phyloP scores from a whole-genome alignment of 2,113 vertebrate genomes.

The Glaucidium brasilianum region DNA sequence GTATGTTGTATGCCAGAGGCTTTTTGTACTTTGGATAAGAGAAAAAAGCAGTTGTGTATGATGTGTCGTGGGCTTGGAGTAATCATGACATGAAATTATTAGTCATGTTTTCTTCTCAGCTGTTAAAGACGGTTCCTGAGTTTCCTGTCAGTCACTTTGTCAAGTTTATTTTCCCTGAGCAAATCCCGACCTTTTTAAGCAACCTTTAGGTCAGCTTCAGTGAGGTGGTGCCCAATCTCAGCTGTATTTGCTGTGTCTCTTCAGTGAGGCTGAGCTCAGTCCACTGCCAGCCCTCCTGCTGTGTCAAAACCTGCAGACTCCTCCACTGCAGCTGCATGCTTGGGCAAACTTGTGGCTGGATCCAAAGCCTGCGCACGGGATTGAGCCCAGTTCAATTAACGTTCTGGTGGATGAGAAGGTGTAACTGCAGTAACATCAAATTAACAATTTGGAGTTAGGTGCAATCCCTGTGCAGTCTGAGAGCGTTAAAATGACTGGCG shows the following conservation, averaged over 20 bases:
- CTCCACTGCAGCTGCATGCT: background rate
- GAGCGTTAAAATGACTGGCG: background rate
- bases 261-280: background rate
- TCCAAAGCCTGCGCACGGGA: background rate
- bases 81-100: background rate
- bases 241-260: background rate
- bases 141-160: background rate
- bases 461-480: background rate
- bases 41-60: background rate
- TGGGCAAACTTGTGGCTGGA: background rate
- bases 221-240: background rate
- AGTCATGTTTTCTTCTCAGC: background rate
- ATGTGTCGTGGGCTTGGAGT: background rate
- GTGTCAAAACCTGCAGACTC: rapidly evolving
- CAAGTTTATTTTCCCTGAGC: background rate
- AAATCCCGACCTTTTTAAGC: background rate
- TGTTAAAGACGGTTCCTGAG: background rate
- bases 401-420: background rate
- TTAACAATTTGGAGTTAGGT: background rate
- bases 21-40: background rate
- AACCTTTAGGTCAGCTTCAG: background rate
- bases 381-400: background rate
- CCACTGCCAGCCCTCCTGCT: background rate
- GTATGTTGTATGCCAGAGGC: background rate
- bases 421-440: background rate